Evolutionary conservation across 2,888 invertebrate species (phyloP), one percentile per base, ranked within the genome.

Genomic region (Tanaodytes sp.): DNA sequence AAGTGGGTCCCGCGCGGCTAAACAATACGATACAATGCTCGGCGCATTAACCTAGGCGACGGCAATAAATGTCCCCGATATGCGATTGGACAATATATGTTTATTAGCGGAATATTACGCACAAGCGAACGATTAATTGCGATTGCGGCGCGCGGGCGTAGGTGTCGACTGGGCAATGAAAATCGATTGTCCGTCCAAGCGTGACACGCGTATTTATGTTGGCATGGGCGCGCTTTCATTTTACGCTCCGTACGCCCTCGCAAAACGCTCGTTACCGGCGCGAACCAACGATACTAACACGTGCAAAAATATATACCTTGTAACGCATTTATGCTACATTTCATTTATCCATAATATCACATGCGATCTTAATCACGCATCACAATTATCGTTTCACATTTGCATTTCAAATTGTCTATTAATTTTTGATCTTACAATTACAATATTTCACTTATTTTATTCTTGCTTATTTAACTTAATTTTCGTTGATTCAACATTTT

Each of bases 121-220:
- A 63, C 65, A 68, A 73, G 71, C 73, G 71, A 63, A 57, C 71
- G 69, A 71, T 68, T 73, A 73, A 73, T 73, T 69, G 71, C 65
- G 63, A 66, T 68, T 68, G 67, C 69, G 59, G 73, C 68, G 64
- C 63, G 62, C 63, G 71, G 30, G 68, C 66, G 69, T 69, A 73
- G 73, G 71, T 73, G 71, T 69, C 71, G 71, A 72, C 72, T 72
- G 67, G 72, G 64, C 73, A 73, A 71, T 63, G 73, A 64, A 72
- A 74, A 75, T 74, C 73, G 73, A 75, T 75, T 73, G 72, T 69
- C 55, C 64, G 64, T 59, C 45, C 49, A 57, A 51, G 58, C 71
- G 71, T 71, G 73, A 73, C 71, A 55, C 68, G 73, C 73, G 73
- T 73, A 73, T 71, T 73, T 73, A 73, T 68, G 73, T 71, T 71